Conservation (phyloP, 2,888 invertebrate genomes). For the Drosophila austrosaltans region DNA sequence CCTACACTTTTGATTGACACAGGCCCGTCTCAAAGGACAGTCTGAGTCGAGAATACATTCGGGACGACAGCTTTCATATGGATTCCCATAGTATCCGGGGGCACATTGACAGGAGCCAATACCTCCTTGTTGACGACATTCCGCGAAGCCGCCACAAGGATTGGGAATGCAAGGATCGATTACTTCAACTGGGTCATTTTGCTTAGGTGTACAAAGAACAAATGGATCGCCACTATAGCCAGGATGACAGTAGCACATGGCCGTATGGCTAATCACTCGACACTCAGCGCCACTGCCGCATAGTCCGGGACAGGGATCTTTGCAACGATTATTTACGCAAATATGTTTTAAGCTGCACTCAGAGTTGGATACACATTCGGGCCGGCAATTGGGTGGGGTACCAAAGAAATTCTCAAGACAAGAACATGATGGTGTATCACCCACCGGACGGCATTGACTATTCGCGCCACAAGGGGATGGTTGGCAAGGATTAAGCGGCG, state of each 20-base stretch:
- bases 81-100: slow-evolving; percentile 89
- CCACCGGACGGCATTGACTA: slow-evolving; percentile 85
- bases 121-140: slow-evolving; percentile 87
- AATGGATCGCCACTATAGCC: slow-evolving; percentile 82
- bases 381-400: slow-evolving; percentile 88
- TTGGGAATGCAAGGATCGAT: slow-evolving; percentile 89
- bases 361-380: slow-evolving; percentile 90
- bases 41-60: slow-evolving; percentile 90
- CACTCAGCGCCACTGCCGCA: slow-evolving; percentile 90
- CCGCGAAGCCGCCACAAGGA: slow-evolving; percentile 92
- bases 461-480: slow-evolving; percentile 85
- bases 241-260: slow-evolving; percentile 89
- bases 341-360: slow-evolving; percentile 88
- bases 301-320: slow-evolving; percentile 89
- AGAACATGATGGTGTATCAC: slow-evolving; percentile 89
- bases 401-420: slow-evolving; percentile 88
- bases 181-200: slow-evolving; percentile 76
- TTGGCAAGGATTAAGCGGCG: slow-evolving; percentile 83
- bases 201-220: slow-evolving; percentile 85
- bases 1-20: slow-evolving; percentile 89
- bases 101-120: slow-evolving; percentile 90
- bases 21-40: slow-evolving; percentile 88
- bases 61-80: slow-evolving; percentile 90
- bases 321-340: slow-evolving; percentile 90
- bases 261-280: slow-evolving; percentile 90